Conservation (phyloP, 2,113 vertebrate genomes). For the Laticauda colubrina region DNA sequence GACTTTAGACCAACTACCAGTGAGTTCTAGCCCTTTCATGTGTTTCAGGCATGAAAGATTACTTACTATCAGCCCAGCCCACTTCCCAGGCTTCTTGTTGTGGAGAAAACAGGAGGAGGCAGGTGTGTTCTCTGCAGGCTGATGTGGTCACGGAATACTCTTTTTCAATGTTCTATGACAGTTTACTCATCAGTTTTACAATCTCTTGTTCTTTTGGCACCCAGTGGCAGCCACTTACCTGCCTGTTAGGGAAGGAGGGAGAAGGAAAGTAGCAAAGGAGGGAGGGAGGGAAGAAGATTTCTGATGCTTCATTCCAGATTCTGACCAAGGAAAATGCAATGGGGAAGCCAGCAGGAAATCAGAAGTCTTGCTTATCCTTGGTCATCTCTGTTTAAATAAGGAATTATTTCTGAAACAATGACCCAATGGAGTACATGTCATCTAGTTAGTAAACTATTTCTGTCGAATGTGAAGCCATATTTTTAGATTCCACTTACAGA, state of each 20-base stretch:
- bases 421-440: accelerated
- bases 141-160: no score
- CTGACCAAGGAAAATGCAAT: neutral
- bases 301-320: neutral
- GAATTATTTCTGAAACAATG: neutral
- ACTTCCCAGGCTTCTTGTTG: no score
- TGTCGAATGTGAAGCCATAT: neutral
- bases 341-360: no score
- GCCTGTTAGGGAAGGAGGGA: no score
- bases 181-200: neutral
- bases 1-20: no score
- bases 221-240: no score
- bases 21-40: no score
- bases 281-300: neutral
- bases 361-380: neutral
- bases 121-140: no score
- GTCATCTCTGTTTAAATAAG: neutral
- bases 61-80: neutral
- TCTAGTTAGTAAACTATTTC: neutral
- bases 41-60: neutral
- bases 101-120: no score
- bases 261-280: no score
- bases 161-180: neutral
- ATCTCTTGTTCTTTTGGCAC: no score
- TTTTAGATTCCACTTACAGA: neutral